Evolutionary conservation across 1,140 invertebrate species (phyloP), one percentile per base, ranked within the genome.

Genomic region (Psix sp.): DNA sequence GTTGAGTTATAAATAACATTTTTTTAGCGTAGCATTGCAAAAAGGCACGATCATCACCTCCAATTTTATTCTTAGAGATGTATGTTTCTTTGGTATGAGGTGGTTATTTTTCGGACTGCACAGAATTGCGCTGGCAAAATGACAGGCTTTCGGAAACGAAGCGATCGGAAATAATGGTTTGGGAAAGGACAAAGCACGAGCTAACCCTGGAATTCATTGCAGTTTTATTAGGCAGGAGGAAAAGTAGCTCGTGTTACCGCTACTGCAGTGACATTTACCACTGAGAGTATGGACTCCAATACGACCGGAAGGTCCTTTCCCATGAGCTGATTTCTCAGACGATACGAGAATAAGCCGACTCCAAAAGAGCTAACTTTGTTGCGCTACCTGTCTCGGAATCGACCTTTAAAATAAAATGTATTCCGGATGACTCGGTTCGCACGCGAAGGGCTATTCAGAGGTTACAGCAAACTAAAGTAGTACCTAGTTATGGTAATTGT

Each of bases 201-300:
- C 6, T 11, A 16, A 29, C 13, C 4, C 33, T 7, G 18, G 45
- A 66, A 66, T 74, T 49, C 56, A 74, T 74, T 56, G 62, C 56
- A 67, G 62, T 74, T 74, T 74, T 74, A 74, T 74, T 74, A 74
- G 59, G 60, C 70, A 36, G 56, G 48, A 57, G 38, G 52, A 60
- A 72, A 72, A 72, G 59, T 65, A 59, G 43, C 68, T 63, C 45
- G 45, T 29, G 59, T 72, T 59, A 72, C 59, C 45, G 51, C 68
- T 52, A 60, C 60, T 66, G 60, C 54, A 60, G 39, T 52, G 70
- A 73, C 54, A 49, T 73, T 73, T 73, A 73, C 54, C 48, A 60
- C 52, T 31, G 42, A 45, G 57, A 62, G 56, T 29, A 48, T 62
- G 48, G 48, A 46, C 33, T 31, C 10, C 33, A 43, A 66, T 39